These are phyloP conservation scores for Stercorarius parasiticus DNA, from an alignment of 2,113 vertebrate species.

Conservation along the genomic window DNA sequence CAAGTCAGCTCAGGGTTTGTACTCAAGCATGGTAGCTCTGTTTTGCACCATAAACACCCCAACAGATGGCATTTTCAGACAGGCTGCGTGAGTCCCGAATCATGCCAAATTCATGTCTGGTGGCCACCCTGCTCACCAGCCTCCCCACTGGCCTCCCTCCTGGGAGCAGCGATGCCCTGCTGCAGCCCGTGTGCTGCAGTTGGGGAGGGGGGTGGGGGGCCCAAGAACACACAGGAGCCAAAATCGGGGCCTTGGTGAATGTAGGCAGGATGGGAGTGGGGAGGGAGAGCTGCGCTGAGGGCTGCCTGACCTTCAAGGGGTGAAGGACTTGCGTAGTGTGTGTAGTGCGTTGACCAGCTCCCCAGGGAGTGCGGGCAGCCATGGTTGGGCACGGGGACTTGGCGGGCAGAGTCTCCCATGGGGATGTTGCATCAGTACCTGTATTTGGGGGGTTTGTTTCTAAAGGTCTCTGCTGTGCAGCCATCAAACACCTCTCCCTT, in stretches of 20 bases:
- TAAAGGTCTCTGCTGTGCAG: not conserved
- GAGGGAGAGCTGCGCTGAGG: not conserved
- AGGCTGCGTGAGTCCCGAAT: not conserved
- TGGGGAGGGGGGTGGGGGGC: accelerated
- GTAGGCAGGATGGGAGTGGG: not conserved
- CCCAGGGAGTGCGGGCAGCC: not conserved
- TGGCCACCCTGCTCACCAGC: not conserved
- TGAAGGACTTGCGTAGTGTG: not conserved
- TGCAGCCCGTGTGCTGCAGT: not conserved
- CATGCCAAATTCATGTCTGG: accelerated
- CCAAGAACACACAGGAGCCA: not conserved
- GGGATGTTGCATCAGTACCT: accelerated
- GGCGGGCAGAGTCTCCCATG: accelerated
- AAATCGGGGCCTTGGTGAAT: not conserved
- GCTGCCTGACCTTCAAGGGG: not conserved
- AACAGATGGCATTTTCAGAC: not conserved
- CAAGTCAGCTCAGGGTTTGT: not conserved
- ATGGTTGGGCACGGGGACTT: not conserved
- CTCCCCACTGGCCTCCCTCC: accelerated
- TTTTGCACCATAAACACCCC: not conserved
- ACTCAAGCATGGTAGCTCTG: accelerated
- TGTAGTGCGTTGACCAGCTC: accelerated
- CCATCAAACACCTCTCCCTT: not conserved
- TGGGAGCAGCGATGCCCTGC: accelerated
- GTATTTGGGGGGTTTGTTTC: not conserved